Evolutionary conservation across 2,888 invertebrate genomes (phyloP).

Genomic region (Neocrepidodera transversa): DNA sequence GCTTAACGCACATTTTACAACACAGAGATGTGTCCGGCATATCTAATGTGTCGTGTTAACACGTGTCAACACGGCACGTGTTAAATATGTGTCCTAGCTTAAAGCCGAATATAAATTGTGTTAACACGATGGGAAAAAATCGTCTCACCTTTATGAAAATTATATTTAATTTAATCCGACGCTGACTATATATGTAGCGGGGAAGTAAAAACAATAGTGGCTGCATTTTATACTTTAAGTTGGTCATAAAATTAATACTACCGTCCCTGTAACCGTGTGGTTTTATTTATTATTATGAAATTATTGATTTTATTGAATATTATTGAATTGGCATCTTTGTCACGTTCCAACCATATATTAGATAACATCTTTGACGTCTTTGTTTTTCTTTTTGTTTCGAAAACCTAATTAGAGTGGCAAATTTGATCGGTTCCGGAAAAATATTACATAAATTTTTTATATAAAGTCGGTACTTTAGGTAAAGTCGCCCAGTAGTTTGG

Average conservation of each 20-base stretch:
- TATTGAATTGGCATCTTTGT: constrained; percentile 15
- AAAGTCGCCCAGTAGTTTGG: constrained; percentile 6
- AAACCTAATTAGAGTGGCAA: constrained; percentile 19
- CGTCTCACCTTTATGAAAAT: too few species aligned
- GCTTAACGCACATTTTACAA: too few species aligned
- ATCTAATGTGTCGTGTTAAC: too few species aligned
- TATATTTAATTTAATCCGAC: too few species aligned
- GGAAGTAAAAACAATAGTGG: too few species aligned
- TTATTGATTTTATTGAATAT: not conserved
- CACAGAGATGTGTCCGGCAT: not conserved
- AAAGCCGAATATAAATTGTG: too few species aligned
- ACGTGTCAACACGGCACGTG: too few species aligned
- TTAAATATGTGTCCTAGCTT: too few species aligned
- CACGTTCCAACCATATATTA: constrained; percentile 29
- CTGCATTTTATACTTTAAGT: too few species aligned
- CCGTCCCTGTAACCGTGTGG: constrained; percentile 10
- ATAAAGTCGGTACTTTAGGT: constrained; percentile 10
- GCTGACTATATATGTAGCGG: too few species aligned
- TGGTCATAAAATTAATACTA: too few species aligned
- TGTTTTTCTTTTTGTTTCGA: constrained; percentile 18
- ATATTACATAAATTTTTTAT: constrained; percentile 34
- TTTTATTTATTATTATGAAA: constrained; percentile 22
- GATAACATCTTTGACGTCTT: constrained; percentile 24
- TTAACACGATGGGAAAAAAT: too few species aligned
- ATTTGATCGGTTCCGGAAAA: constrained; percentile 32